Conservation (phyloP, 2,113 vertebrate species). For the Chloropsis cyanopogon region DNA sequence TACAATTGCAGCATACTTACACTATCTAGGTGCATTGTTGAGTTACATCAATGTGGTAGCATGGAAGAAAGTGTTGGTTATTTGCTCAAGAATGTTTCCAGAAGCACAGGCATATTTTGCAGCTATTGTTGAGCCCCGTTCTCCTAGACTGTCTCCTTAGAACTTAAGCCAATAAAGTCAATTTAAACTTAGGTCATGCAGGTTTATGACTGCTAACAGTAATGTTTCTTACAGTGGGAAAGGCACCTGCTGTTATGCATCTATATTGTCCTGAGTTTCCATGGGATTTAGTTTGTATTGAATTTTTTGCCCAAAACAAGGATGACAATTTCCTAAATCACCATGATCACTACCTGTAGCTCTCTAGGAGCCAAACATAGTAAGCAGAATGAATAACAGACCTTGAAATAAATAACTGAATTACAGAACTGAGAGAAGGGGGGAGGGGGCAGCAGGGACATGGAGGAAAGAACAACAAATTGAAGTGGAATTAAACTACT, state of each 20-base stretch:
- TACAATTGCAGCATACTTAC: neutral
- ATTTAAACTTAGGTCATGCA: neutral
- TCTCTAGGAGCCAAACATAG: neutral
- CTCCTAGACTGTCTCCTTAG: neutral
- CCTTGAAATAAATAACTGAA: neutral
- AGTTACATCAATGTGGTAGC: neutral
- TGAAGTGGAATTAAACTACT: neutral
- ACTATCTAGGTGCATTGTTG: neutral
- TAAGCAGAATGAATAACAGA: neutral
- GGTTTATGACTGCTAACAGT: neutral
- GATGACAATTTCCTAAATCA: neutral
- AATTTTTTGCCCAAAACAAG: neutral
- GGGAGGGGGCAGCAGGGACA: fast-evolving
- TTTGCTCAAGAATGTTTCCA: neutral
- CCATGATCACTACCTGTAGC: neutral
- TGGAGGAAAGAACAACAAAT: neutral
- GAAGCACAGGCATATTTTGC: neutral
- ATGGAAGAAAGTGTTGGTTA: neutral
- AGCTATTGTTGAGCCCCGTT: neutral
- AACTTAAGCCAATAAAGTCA: constrained; percentile 20
- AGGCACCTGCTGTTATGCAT: neutral
- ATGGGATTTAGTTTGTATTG: neutral
- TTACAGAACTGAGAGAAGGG: neutral
- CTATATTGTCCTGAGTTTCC: neutral
- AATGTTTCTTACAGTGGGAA: neutral